A percentile compares a stretch with the other conserved stretches of the same genome.
Evolutionary conservation across 2,113 vertebrate genomes (phyloP).

Genomic region (Prunella fulvescens): DNA sequence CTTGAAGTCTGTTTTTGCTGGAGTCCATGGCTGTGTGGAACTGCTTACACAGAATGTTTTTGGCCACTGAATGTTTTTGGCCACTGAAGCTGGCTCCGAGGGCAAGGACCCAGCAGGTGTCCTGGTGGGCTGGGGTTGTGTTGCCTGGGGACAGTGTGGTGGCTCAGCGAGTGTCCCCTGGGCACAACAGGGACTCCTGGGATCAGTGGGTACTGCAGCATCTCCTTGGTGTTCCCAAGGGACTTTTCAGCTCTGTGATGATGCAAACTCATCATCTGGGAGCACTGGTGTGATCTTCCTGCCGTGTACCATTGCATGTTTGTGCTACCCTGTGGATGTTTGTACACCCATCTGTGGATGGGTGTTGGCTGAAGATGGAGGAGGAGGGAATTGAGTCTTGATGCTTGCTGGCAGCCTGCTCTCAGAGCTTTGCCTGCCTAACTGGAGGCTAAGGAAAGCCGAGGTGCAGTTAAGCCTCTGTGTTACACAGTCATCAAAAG

Average conservation of each 20-base stretch:
- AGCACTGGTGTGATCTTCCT: background rate
- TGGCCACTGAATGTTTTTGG: background rate
- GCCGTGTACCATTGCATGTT: fast-evolving
- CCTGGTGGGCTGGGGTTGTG: background rate
- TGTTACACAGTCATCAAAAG: background rate
- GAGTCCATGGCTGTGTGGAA: fast-evolving
- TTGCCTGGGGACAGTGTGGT: background rate
- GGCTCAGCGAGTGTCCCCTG: fast-evolving
- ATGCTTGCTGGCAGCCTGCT: background rate
- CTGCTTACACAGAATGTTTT: background rate
- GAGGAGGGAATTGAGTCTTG: background rate
- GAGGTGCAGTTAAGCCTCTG: background rate
- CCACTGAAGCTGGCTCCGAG: fast-evolving
- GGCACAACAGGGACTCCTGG: fast-evolving
- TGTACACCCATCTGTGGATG: no score
- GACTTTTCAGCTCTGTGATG: fast-evolving
- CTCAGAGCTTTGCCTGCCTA: background rate
- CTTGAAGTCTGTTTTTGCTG: background rate
- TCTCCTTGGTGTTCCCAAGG: background rate
- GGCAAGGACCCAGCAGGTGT: fast-evolving
- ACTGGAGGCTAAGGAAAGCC: background rate
- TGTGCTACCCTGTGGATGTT: background rate
- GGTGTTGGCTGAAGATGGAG: background rate
- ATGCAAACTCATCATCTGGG: background rate
- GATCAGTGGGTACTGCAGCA: background rate